Percentiles rank a stretch among this genome's conserved stretches.
phyloP scores from a whole-genome alignment of 2,888 invertebrate species.

The Timema cristinae region DNA sequence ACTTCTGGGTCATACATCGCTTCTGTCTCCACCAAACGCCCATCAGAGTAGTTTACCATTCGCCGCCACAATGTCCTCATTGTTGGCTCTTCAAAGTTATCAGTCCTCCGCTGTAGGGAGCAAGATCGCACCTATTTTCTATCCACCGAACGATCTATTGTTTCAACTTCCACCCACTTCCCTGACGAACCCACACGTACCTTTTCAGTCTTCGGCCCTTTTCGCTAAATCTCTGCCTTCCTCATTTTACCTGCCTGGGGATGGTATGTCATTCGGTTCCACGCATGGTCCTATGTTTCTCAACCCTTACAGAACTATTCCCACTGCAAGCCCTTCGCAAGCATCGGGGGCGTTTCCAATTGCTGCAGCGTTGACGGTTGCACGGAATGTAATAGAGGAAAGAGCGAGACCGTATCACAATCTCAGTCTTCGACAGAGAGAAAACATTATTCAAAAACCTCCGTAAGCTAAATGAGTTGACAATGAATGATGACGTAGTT shows the following conservation, averaged over 20 bases:
- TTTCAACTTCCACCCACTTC: no score
- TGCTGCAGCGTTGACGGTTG: conserved; percentile 23
- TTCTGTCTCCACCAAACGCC: conserved; percentile 23
- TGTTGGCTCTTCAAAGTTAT: conserved; percentile 24
- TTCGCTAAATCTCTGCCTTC: conserved; percentile 22
- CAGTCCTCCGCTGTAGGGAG: conserved; percentile 6
- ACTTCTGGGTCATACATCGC: conserved; percentile 9
- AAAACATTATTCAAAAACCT: conserved; percentile 17
- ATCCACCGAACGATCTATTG: no score
- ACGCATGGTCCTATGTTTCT: conserved; percentile 3
- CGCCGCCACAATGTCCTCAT: conserved; percentile 25
- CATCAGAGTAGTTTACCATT: conserved; percentile 26
- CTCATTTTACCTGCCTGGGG: conserved; percentile 15
- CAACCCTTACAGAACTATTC: background rate
- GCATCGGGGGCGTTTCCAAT: background rate
- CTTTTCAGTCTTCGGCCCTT: conserved; percentile 9
- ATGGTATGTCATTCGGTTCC: background rate
- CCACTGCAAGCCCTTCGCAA: background rate
- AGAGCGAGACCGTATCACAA: background rate
- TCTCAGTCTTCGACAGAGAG: background rate
- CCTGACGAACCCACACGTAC: no score
- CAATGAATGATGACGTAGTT: background rate
- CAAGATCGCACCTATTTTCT: no score
- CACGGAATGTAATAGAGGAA: conserved; percentile 18
- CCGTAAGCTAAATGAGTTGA: conserved; percentile 1